Evolutionary conservation across 2,888 invertebrate species (phyloP), one percentile per base, ranked within the genome.

Genomic region (Parnassius apollo): DNA sequence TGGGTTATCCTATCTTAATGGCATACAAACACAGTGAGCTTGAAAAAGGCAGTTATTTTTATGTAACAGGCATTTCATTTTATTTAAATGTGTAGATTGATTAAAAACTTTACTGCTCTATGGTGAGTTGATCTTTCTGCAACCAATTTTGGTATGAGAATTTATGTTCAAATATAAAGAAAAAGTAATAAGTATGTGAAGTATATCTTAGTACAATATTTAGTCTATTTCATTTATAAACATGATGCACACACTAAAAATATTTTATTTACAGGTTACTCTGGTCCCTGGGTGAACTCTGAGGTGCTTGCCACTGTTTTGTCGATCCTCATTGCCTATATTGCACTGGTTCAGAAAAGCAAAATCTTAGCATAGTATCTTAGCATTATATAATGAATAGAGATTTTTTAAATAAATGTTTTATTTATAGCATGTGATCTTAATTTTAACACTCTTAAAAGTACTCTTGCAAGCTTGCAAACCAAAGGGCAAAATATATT

Each of bases 261-360:
- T 64, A 56, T 55, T 65, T 22, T 59, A 22, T 52, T 73, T 70
- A 0, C 94, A 78, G 96, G 98, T 57, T 98, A 97, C 92, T 95
- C 94, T 67, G 98, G 98, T 1, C 98, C 98, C 2, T 96, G 96
- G 96, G 94, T 98, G 60, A 98, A 98, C 85, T 97, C 98, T 0
- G 98, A 98, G 91, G 94, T 98, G 49, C 91, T 98, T 57, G 98
- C 98, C 9, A 96, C 96, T 7, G 89, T 94, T 12, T 85, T 96
- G 1, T 96, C 97, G 2, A 93, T 95, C 66, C 82, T 96, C 13
- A 94, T 98, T 10, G 97, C 96, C 54, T 98, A 98, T 85, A 93
- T 96, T 64, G 98, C 98, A 0, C 95, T 97, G 74, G 94, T 95
- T 62, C 95, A 96, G 73, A 97, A 96, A 86, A 94, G 95, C 76